A percentile compares a stretch with the other conserved stretches of the same genome.
Evolutionary conservation across 2,888 invertebrate genomes (phyloP).

Genomic region (Metalampra italica): DNA sequence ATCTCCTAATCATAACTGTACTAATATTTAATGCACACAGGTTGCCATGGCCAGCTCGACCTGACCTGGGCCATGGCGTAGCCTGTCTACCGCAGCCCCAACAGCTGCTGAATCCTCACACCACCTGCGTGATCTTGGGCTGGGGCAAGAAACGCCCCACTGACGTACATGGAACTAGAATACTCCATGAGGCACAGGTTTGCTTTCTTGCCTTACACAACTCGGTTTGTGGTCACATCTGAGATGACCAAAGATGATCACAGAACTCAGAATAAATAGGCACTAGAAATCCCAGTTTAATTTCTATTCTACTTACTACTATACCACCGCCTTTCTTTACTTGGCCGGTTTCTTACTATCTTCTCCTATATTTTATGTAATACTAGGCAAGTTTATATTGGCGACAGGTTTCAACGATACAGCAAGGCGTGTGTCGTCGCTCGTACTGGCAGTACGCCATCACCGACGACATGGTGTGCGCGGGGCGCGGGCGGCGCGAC

Average conservation of each 20-base stretch:
- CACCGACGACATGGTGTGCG: constrained; percentile 95
- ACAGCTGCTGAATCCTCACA: constrained; percentile 81
- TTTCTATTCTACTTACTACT: no score
- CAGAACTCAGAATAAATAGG: no score
- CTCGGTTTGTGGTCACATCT: no score
- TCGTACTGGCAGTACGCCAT: constrained; percentile 93
- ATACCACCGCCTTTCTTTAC: no score
- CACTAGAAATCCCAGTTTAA: no score
- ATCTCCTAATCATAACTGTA: no score
- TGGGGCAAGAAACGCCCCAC: constrained; percentile 92
- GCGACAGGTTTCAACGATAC: constrained; percentile 89
- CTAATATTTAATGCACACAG: constrained; percentile 23
- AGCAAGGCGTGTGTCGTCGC: constrained; percentile 85
- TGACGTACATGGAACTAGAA: constrained; percentile 88
- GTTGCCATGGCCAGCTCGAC: constrained; percentile 53
- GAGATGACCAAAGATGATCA: no score
- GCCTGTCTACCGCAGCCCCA: constrained; percentile 90
- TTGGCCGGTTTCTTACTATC: no score
- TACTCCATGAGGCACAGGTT: constrained; percentile 92
- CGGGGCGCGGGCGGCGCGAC: constrained; percentile 92
- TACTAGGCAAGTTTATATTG: neutral
- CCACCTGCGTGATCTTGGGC: constrained; percentile 90
- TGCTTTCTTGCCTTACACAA: neutral
- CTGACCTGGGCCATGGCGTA: constrained; percentile 75
- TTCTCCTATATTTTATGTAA: no score